A percentile compares a stretch with the other conserved stretches of the same genome.
These are phyloP conservation scores for Heliconius ethilla DNA, from an alignment of 2,888 invertebrate species.

Conservation along the genomic window DNA sequence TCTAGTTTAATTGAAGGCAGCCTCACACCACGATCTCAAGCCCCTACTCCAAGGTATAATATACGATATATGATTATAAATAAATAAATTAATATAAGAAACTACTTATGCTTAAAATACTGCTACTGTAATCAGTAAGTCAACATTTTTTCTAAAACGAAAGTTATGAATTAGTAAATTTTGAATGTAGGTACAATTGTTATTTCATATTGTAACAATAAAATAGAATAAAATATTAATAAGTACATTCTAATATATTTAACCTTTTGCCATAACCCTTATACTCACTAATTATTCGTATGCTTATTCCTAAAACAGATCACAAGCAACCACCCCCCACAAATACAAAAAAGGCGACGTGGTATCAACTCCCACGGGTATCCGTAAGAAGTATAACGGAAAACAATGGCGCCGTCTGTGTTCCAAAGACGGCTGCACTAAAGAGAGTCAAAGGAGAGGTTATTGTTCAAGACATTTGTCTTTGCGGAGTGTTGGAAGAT, in stretches of 20 bases:
- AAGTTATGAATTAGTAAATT: too few relatives aligned
- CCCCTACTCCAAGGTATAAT: constrained; percentile 90
- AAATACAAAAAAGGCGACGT: constrained; percentile 99
- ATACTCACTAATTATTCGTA: not conserved
- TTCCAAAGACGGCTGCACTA: constrained; percentile 95
- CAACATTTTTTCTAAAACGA: too few relatives aligned
- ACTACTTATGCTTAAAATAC: too few relatives aligned
- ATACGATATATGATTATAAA: too few relatives aligned
- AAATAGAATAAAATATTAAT: too few relatives aligned
- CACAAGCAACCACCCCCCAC: constrained; percentile 96
- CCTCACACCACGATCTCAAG: constrained; percentile 94
- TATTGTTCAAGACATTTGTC: constrained; percentile 98
- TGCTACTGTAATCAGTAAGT: too few relatives aligned
- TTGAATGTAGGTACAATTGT: too few relatives aligned
- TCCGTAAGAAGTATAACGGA: constrained; percentile 99
- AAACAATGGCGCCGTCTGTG: constrained; percentile 99
- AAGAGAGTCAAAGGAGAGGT: constrained; percentile 97
- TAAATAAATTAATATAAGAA: too few relatives aligned
- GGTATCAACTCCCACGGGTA: constrained; percentile 95
- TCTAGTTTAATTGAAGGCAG: constrained; percentile 92
- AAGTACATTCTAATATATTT: too few relatives aligned
- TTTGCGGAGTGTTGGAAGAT: constrained; percentile 86
- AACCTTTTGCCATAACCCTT: not conserved
- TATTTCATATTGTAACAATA: too few relatives aligned
- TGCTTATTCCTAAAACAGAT: constrained; percentile 70